Percentiles rank a stretch among this genome's conserved stretches.
Evolutionary conservation across 2,888 invertebrate genomes (phyloP).

Genomic region (Platynereis dumerilii): DNA sequence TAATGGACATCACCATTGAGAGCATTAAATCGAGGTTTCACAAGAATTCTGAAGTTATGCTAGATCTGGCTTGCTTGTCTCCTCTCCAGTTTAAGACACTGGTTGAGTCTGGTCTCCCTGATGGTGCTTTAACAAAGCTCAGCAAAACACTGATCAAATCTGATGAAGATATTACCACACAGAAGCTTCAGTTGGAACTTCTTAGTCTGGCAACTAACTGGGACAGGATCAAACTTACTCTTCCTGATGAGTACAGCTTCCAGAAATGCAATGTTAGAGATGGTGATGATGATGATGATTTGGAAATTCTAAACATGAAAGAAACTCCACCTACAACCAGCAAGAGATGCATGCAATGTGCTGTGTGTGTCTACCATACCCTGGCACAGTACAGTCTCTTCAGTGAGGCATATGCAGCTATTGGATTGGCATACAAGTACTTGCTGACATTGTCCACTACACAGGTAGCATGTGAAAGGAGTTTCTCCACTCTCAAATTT

Average conservation of each 20-base stretch:
- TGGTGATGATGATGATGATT: too few relatives aligned
- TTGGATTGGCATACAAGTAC: slow-evolving; percentile 9
- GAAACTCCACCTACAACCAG: not conserved
- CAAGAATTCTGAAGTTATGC: slow-evolving; percentile 7
- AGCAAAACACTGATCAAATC: not conserved
- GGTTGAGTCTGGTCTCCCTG: not conserved
- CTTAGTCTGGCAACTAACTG: too few relatives aligned
- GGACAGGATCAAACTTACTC: not conserved
- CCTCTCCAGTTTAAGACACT: slow-evolving; percentile 8
- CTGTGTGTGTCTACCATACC: not conserved
- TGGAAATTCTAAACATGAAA: not conserved
- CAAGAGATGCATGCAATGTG: not conserved
- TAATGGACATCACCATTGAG: not conserved
- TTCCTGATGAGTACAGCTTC: not conserved
- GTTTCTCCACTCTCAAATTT: slow-evolving; percentile 4
- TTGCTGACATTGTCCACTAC: not conserved
- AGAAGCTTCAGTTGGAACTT: too few relatives aligned
- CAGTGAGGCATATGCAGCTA: not conserved
- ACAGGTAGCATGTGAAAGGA: slow-evolving; percentile 10
- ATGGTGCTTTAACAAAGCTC: slow-evolving; percentile 4
- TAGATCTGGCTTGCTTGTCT: slow-evolving; percentile 3
- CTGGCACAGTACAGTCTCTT: slow-evolving; percentile 2
- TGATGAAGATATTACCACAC: not conserved
- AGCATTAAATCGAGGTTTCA: not conserved
- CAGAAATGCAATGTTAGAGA: not conserved